These are phyloP conservation scores for Parotocinclus haroldoi DNA, from an alignment of 2,797 vertebrate genomes.

Conservation along the genomic window DNA sequence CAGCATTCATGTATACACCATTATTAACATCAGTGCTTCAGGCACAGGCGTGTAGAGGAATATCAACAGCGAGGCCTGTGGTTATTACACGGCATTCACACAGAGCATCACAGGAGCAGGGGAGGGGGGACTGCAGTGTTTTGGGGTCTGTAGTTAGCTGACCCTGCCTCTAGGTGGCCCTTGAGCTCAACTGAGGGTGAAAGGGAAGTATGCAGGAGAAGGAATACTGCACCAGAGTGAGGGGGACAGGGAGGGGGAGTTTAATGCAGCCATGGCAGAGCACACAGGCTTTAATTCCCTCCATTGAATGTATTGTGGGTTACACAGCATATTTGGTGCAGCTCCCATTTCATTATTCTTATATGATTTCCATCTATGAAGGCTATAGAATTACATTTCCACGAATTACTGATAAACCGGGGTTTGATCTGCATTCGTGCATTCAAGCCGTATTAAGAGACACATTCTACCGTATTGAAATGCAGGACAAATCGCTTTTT, in stretches of 20 bases:
- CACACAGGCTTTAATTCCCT: constrained; percentile 7
- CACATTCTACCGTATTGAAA: no score
- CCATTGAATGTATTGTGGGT: neutral
- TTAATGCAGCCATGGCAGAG: constrained; percentile 28
- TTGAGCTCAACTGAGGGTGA: constrained; percentile 51
- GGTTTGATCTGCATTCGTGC: no score
- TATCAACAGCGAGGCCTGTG: constrained; percentile 29
- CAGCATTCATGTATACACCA: no score
- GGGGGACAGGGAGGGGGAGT: constrained; percentile 18
- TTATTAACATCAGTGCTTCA: no score
- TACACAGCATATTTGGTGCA: neutral
- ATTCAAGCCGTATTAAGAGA: no score
- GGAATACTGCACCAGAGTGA: constrained; percentile 43
- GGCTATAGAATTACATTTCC: no score
- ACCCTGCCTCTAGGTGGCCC: constrained; percentile 58
- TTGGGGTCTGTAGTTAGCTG: constrained; percentile 54
- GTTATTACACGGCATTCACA: constrained; percentile 26
- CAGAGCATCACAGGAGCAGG: constrained; percentile 17
- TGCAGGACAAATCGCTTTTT: no score
- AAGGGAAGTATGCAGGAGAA: constrained; percentile 27
- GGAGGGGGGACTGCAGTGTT: constrained; percentile 60
- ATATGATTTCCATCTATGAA: no score
- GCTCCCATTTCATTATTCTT: no score
- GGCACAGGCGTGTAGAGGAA: neutral
- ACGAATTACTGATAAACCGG: no score